Percentiles rank a stretch among this genome's conserved stretches.
These are phyloP conservation scores for Pteropus alecto DNA, from an alignment of 2,113 vertebrate species.

Conservation along the genomic window DNA sequence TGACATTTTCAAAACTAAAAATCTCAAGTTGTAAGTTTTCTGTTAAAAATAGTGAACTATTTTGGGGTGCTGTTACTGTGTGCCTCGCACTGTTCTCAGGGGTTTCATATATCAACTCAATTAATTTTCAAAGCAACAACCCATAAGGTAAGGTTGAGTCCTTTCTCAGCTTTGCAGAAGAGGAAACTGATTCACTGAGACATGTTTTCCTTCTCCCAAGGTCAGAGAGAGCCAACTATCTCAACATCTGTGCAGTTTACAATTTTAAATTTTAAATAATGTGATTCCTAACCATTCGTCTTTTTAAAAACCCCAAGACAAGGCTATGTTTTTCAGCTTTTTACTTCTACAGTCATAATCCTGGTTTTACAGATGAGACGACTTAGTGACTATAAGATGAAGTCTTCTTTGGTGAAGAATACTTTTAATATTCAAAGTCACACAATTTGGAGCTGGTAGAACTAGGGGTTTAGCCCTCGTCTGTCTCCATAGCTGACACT, in stretches of 20 bases:
- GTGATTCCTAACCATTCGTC: neutral
- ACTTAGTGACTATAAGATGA: neutral
- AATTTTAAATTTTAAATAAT: neutral
- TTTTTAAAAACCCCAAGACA: neutral
- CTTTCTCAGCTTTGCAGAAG: neutral
- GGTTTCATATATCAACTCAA: neutral
- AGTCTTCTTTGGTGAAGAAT: too few relatives aligned
- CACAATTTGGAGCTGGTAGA: neutral
- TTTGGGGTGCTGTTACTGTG: neutral
- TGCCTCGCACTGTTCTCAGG: neutral
- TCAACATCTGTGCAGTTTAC: neutral
- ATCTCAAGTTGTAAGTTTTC: neutral
- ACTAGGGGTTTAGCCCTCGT: neutral
- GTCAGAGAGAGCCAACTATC: neutral
- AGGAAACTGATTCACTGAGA: neutral
- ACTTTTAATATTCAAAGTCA: neutral
- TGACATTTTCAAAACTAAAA: neutral
- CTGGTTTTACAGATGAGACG: neutral
- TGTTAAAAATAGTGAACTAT: too few relatives aligned
- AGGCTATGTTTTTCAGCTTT: neutral
- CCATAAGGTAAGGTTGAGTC: neutral
- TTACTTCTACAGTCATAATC: neutral
- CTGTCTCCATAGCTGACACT: neutral
- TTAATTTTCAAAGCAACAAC: neutral
- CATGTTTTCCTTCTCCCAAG: neutral